Evolutionary conservation across 2,888 invertebrate species (phyloP), one percentile per base, ranked within the genome.

Genomic region (Chymomyza amoena): DNA sequence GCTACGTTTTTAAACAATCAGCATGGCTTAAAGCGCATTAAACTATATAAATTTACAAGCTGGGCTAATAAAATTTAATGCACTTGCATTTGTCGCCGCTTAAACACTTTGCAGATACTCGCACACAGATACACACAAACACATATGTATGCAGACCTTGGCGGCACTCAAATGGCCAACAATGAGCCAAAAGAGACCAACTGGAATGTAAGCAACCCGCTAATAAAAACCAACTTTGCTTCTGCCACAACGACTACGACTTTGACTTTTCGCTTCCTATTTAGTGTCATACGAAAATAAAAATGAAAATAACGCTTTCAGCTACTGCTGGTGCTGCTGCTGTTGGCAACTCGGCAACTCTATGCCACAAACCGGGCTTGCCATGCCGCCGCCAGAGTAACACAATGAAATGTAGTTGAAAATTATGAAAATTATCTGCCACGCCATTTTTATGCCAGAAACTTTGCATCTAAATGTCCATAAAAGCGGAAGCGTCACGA

Each of bases 401-500:
- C 79, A 87, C 84, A 84, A 87, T 83, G 84, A 81, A 87, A 88
- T 86, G 86, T 86, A 84, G 86, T 86, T 87, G 84, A 84, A 84
- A 87, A 88, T 84, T 84, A 84, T 87, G 88, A 84, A 84, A 84
- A 84, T 84, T 88, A 87, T 84, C 84, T 88, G 79, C 79, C 84
- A 81, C 88, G 81, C 88, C 81, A 86, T 84, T 84, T 87, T 86
- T 84, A 86, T 87, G 88, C 81, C 84, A 87, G 88, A 86, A 84
- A 87, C 84, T 84, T 86, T 84, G 84, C 86, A 86, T 88, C 84
- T 88, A 87, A 86, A 84, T 87, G 84, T 87, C 85, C 84, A 84
- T 87, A 83, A 83, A 84, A 83, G 88, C 83, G 85, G 79, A 82
- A 87, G 74, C 78, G 83, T 76, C 84, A 76, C 67, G 61, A 36